Conservation (phyloP, 2,888 invertebrate genomes). For the Amiota minor region DNA sequence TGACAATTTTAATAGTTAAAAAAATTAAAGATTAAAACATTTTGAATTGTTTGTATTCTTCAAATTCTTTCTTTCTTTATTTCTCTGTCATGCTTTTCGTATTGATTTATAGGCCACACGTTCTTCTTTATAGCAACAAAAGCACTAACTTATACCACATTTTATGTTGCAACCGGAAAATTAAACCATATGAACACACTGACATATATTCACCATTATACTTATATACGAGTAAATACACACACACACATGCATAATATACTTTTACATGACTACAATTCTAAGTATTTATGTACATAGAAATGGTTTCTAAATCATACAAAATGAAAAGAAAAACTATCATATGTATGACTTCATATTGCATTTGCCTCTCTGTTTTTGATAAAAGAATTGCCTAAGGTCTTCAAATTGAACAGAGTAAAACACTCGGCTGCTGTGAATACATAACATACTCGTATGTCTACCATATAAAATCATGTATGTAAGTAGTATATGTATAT, state of each 20-base stretch:
- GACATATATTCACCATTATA: slow-evolving; percentile 4
- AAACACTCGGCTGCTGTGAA: too few relatives aligned
- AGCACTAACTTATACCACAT: neutral
- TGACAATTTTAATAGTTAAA: too few relatives aligned
- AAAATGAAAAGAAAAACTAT: neutral
- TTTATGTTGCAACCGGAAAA: slow-evolving; percentile 24
- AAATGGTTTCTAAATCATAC: neutral
- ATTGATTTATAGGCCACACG: too few relatives aligned
- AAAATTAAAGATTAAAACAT: too few relatives aligned
- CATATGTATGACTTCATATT: neutral
- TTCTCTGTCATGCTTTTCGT: too few relatives aligned
- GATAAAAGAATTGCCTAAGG: neutral
- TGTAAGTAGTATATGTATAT: neutral
- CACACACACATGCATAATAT: neutral
- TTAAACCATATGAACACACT: slow-evolving; percentile 25
- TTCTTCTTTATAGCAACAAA: too few relatives aligned
- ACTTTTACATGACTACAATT: too few relatives aligned
- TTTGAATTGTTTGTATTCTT: too few relatives aligned
- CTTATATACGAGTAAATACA: neutral
- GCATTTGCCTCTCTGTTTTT: slow-evolving; percentile 22
- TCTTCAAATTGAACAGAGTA: neutral
- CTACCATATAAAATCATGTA: neutral
- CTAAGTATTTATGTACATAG: slow-evolving; percentile 1
- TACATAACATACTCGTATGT: too few relatives aligned
- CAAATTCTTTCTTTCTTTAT: too few relatives aligned